Conservation (phyloP, 2,797 vertebrate species). For the Ptychobarbus kaznakovi region DNA sequence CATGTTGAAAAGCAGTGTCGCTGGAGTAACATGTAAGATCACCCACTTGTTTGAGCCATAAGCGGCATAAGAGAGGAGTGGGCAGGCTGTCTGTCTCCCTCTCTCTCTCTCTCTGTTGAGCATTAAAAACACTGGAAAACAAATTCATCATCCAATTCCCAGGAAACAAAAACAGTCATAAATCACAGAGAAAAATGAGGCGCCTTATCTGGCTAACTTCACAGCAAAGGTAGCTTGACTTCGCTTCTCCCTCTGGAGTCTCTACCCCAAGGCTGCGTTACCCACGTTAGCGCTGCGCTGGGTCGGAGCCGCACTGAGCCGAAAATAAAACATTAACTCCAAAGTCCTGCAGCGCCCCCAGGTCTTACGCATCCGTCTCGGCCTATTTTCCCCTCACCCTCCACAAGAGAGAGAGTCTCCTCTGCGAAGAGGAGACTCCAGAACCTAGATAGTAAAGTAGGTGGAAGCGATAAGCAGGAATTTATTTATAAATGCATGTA, state of each 20-base stretch:
- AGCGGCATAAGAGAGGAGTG: conserved; percentile 12
- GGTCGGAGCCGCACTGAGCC: conserved; percentile 63
- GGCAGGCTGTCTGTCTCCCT: conserved; percentile 23
- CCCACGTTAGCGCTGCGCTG: conserved; percentile 56
- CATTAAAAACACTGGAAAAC: conserved; percentile 71
- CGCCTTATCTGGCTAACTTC: conserved; percentile 80
- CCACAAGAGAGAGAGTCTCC: conserved; percentile 45
- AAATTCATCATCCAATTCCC: conserved; percentile 76
- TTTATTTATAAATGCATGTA: conserved; percentile 41
- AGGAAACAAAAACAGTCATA: conserved; percentile 78
- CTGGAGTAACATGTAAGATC: conserved; percentile 42
- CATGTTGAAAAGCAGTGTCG: conserved; percentile 18
- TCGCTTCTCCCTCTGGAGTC: conserved; percentile 72
- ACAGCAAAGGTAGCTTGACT: conserved; percentile 79
- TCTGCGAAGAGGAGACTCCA: conserved; percentile 54
- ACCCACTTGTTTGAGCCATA: conserved; percentile 58
- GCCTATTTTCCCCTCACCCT: conserved; percentile 50
- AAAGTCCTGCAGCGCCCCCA: conserved; percentile 61
- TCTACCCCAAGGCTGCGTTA: conserved; percentile 69
- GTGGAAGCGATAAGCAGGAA: conserved; percentile 46
- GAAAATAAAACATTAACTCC: conserved; percentile 73
- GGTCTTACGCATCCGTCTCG: conserved; percentile 56
- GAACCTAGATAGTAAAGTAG: conserved; percentile 57
- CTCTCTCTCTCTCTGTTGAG: conserved; percentile 36
- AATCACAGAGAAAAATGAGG: conserved; percentile 80